These are phyloP conservation scores for Matsumurasca onukii DNA, from an alignment of 1,140 invertebrate species.

Conservation along the genomic window DNA sequence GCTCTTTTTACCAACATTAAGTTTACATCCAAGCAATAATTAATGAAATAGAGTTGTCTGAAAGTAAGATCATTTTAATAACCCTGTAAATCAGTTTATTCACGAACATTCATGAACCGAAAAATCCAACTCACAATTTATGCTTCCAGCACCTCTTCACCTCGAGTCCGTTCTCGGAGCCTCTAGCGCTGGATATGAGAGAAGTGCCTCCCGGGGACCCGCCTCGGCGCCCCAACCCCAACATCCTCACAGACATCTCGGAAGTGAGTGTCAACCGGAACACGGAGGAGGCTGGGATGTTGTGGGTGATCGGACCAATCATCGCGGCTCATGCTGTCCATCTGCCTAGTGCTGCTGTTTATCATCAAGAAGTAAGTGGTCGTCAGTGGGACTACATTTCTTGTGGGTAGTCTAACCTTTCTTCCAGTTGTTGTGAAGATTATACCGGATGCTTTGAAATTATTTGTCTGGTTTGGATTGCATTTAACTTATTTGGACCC, in stretches of 20 bases:
- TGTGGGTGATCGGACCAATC: constrained; percentile 84
- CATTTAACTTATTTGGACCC: too few relatives aligned
- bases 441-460: too few relatives aligned
- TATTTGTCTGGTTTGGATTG: too few relatives aligned
- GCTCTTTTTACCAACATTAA: too few relatives aligned
- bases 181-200: constrained; percentile 83
- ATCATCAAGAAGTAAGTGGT: constrained; percentile 65
- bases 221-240: constrained; percentile 80
- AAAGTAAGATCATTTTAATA: too few relatives aligned
- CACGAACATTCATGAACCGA: too few relatives aligned
- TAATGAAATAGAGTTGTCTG: too few relatives aligned
- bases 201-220: constrained; percentile 84
- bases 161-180: constrained; percentile 92
- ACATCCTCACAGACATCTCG: constrained; percentile 66
- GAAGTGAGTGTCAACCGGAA: constrained; percentile 76
- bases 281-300: constrained; percentile 76
- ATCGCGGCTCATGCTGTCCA: constrained; percentile 74
- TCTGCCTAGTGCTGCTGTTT: constrained; percentile 74
- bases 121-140: too few relatives aligned
- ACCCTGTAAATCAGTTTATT: too few relatives aligned
- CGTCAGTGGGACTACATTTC: neutral
- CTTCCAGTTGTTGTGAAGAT: too few relatives aligned
- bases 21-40: too few relatives aligned
- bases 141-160: constrained; percentile 77
- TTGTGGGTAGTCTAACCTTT: too few relatives aligned